Evolutionary conservation across 2,113 vertebrate species (phyloP).

Genomic region (Corvus moneduloides): DNA sequence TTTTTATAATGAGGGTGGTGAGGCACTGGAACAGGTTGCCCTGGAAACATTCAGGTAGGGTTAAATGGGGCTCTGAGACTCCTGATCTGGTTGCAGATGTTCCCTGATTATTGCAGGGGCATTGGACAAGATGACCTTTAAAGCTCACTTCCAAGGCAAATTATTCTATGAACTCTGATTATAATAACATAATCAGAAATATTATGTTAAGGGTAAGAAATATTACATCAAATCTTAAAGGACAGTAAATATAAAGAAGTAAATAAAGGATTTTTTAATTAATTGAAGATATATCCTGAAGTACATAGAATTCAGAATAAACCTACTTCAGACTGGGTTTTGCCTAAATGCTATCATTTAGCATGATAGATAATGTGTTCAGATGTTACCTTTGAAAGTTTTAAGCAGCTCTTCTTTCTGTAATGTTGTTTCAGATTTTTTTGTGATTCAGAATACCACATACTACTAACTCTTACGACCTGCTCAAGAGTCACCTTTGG

Average conservation of each 20-base stretch:
- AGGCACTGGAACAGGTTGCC: background rate
- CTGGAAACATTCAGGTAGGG: background rate
- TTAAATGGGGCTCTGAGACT: background rate
- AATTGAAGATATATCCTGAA: background rate
- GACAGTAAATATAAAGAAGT: background rate
- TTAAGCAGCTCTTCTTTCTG: background rate
- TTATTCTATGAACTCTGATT: background rate
- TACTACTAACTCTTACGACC: background rate
- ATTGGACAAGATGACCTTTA: background rate
- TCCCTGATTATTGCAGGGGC: background rate
- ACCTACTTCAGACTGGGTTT: background rate
- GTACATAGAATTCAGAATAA: background rate
- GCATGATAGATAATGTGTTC: background rate
- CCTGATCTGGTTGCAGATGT: background rate
- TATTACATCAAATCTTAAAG: background rate
- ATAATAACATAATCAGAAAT: too few species aligned
- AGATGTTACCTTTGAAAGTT: background rate
- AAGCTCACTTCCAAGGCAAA: background rate
- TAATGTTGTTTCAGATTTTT: background rate
- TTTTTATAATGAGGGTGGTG: fast-evolving
- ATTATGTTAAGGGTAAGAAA: background rate
- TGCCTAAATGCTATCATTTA: background rate
- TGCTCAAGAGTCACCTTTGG: background rate
- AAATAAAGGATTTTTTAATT: background rate
- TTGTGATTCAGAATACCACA: background rate